Evolutionary conservation across 2,113 vertebrate genomes (phyloP).

Genomic region (Tympanuchus pallidicinctus): DNA sequence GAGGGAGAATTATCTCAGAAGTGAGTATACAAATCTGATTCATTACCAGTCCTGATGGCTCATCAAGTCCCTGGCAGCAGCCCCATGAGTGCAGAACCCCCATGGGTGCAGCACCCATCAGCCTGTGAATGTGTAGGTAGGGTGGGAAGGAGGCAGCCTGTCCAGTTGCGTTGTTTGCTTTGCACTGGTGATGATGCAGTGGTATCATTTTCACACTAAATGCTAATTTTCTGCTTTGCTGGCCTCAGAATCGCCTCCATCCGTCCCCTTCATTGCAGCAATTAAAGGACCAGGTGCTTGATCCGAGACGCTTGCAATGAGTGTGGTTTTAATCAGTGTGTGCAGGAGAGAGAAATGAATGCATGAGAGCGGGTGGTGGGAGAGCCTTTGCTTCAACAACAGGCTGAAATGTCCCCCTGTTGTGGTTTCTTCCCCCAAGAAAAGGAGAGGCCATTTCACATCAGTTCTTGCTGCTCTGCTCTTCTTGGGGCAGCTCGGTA

Average conservation of each 20-base stretch:
- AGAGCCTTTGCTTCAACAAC: not conserved
- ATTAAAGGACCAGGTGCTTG: conserved; percentile 42
- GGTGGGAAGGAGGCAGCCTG: not conserved
- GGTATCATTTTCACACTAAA: conserved; percentile 60
- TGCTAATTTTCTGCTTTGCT: conserved; percentile 74
- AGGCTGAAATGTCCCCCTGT: not conserved
- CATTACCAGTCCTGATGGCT: not conserved
- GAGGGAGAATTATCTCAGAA: conserved; percentile 6
- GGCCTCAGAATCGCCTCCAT: conserved; percentile 45
- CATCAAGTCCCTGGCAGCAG: not conserved
- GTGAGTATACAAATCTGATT: not conserved
- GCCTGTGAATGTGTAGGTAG: not conserved
- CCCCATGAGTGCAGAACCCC: not conserved
- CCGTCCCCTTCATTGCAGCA: conserved; percentile 46
- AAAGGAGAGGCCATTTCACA: not conserved
- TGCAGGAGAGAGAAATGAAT: not conserved
- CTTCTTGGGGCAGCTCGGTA: not conserved
- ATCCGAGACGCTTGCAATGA: not conserved
- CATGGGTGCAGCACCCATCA: rapidly evolving
- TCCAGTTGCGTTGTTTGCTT: not conserved
- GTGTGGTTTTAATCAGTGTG: not conserved
- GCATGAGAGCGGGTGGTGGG: not conserved
- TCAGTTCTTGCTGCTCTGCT: not conserved
- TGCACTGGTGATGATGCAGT: conserved; percentile 51
- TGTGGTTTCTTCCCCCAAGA: not conserved